These are phyloP conservation scores for Syrrhaptes paradoxus DNA, from an alignment of 2,113 vertebrate species.

Conservation along the genomic window DNA sequence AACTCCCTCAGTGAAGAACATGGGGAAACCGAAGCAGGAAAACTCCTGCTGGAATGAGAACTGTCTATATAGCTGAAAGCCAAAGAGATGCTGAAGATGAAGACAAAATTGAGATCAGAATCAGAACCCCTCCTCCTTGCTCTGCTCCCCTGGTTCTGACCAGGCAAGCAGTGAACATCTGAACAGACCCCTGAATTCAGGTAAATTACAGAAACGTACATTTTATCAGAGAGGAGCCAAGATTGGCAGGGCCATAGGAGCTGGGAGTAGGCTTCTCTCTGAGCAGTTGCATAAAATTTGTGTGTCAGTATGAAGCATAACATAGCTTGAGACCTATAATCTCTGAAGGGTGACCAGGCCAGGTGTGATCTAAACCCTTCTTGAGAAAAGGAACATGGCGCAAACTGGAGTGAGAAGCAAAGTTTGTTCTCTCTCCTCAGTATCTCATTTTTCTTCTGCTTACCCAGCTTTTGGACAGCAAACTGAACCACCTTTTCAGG, in stretches of 20 bases:
- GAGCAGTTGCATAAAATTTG: background rate
- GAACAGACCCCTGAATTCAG: too few species aligned
- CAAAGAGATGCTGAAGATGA: background rate
- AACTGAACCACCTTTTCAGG: constrained; percentile 80
- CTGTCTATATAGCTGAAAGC: background rate
- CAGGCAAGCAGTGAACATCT: background rate
- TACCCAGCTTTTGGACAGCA: constrained; percentile 82
- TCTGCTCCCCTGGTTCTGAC: background rate
- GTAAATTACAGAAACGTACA: background rate
- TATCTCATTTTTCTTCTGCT: background rate
- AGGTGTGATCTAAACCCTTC: background rate
- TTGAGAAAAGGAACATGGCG: background rate
- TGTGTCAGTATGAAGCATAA: background rate
- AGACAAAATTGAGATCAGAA: background rate
- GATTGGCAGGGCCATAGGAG: background rate
- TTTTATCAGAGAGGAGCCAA: background rate
- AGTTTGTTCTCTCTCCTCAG: background rate
- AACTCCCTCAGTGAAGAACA: background rate
- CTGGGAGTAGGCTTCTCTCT: background rate
- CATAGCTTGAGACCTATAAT: background rate
- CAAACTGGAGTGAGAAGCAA: background rate
- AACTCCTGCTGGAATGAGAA: background rate
- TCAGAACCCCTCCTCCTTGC: background rate
- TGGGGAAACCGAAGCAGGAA: background rate
- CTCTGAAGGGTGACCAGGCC: background rate